Conservation (phyloP, 2,888 invertebrate species). For the Ametastegia equiseti region DNA sequence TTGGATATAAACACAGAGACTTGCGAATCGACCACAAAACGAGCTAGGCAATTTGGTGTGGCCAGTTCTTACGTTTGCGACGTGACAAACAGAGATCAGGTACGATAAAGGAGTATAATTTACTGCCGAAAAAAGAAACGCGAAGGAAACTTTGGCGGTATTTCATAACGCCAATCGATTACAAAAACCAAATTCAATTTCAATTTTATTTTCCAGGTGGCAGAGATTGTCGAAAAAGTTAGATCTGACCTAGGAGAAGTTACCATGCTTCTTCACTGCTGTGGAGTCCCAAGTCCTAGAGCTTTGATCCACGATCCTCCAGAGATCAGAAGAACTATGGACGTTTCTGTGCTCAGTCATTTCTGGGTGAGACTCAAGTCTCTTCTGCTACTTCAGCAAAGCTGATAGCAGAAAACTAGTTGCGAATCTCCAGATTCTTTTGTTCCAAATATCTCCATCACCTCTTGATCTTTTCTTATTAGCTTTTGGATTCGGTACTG, state of each 20-base stretch:
- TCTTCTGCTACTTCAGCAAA: not conserved
- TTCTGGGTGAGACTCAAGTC: conserved; percentile 81
- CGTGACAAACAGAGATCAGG: conserved; percentile 78
- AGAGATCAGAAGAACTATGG: conserved; percentile 78
- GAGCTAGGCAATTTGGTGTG: conserved; percentile 76
- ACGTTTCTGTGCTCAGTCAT: conserved; percentile 80
- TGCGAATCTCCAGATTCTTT: not conserved
- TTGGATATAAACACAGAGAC: conserved; percentile 81
- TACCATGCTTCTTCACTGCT: conserved; percentile 82
- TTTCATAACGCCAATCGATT: no score
- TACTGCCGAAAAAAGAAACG: not conserved
- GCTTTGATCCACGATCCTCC: conserved; percentile 78
- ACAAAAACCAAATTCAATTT: no score
- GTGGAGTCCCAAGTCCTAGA: conserved; percentile 81
- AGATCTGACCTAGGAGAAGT: conserved; percentile 79
- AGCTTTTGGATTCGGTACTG: conserved; percentile 81
- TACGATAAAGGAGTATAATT: conserved; percentile 50
- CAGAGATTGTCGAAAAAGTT: conserved; percentile 75
- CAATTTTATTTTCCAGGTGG: conserved; percentile 67
- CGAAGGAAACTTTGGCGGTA: not conserved
- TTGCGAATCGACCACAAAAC: conserved; percentile 77
- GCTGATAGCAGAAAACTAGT: not conserved
- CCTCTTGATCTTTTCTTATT: conserved; percentile 56
- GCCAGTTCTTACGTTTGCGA: conserved; percentile 79
- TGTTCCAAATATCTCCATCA: not conserved